Conservation (phyloP, 2,797 vertebrate species). For the Gambusia yucatana region DNA sequence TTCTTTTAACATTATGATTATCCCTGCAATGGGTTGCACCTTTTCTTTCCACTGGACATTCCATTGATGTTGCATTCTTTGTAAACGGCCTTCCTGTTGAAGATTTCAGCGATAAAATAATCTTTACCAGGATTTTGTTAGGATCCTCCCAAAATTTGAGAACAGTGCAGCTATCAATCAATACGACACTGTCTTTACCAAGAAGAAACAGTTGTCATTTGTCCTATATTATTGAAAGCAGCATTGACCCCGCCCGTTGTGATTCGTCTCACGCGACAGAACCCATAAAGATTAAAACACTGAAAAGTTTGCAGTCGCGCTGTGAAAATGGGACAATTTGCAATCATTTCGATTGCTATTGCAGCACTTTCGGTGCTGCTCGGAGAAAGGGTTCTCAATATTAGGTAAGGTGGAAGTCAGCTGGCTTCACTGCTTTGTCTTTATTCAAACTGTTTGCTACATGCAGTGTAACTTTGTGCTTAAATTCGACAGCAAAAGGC, state of each 20-base stretch:
- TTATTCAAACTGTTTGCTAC: not conserved
- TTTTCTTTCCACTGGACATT: not conserved
- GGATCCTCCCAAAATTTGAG: not conserved
- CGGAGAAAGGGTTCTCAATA: slow-evolving; percentile 60
- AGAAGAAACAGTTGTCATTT: not conserved
- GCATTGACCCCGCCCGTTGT: slow-evolving; percentile 4
- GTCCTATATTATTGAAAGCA: slow-evolving; percentile 31
- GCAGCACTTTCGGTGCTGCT: slow-evolving; percentile 58
- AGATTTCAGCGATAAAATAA: not conserved
- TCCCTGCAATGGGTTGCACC: not conserved
- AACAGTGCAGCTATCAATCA: not conserved
- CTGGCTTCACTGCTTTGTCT: not conserved
- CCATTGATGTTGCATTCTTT: not conserved
- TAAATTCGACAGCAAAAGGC: slow-evolving; percentile 50
- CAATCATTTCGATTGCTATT: slow-evolving; percentile 37
- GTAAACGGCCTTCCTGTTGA: not conserved
- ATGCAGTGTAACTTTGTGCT: not conserved
- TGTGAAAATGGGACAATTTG: slow-evolving; percentile 62
- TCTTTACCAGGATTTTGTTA: not conserved
- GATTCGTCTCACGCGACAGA: not conserved
- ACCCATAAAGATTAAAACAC: not conserved
- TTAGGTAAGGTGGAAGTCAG: slow-evolving; percentile 51
- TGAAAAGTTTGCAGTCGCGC: rapidly evolving
- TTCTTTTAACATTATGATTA: not conserved
- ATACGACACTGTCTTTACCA: not conserved